Conservation (phyloP, 2,888 invertebrate genomes). For the Mythimna impura region DNA sequence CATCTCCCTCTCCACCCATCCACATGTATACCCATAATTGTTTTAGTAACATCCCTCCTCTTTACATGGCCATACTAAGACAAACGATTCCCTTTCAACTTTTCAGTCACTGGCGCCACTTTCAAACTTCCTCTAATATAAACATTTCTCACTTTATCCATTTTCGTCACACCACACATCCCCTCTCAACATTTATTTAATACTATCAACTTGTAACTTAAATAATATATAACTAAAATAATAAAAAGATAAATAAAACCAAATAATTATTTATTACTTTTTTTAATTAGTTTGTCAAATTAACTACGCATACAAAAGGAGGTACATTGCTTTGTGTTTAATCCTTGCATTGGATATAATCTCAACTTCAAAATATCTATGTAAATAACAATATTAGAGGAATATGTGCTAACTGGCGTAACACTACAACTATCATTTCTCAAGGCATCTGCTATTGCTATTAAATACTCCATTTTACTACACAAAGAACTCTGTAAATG, state of each 20-base stretch:
- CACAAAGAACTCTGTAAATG: slow-evolving; percentile 22
- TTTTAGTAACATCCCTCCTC: too few species aligned
- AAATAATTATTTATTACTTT: slow-evolving; percentile 71
- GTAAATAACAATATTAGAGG: slow-evolving; percentile 54
- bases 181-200: too few species aligned
- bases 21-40: too few species aligned
- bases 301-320: slow-evolving; percentile 80
- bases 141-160: too few species aligned
- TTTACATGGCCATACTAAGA: too few species aligned
- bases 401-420: slow-evolving; percentile 45
- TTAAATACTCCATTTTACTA: slow-evolving; percentile 46
- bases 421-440: slow-evolving; percentile 38
- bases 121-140: too few species aligned
- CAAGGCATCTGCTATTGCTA: slow-evolving; percentile 56
- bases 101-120: too few species aligned
- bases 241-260: slow-evolving; percentile 53
- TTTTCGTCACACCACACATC: too few species aligned
- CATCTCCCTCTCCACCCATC: too few species aligned
- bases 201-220: too few species aligned
- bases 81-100: too few species aligned
- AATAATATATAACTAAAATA: too few species aligned
- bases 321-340: slow-evolving; percentile 81
- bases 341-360: slow-evolving; percentile 77
- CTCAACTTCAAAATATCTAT: slow-evolving; percentile 67
- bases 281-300: slow-evolving; percentile 77